A percentile compares a stretch with the other conserved stretches of the same genome.
These are phyloP conservation scores for Xiphophorus maculatus DNA, from an alignment of 2,113 vertebrate species.

Conservation along the genomic window DNA sequence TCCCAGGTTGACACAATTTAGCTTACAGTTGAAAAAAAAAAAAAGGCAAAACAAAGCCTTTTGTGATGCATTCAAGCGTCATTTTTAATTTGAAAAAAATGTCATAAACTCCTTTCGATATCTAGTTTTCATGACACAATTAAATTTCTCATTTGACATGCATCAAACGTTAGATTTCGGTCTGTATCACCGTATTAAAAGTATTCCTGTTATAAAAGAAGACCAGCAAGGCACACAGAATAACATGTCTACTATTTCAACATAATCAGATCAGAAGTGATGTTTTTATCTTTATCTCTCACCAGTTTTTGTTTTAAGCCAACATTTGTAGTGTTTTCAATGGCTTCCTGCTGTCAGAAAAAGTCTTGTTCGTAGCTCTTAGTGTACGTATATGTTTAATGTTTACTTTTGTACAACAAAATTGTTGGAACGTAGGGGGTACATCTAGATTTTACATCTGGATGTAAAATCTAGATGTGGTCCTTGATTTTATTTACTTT, in stretches of 20 bases:
- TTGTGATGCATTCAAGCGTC: no score
- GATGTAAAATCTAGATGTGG: not conserved
- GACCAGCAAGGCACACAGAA: not conserved
- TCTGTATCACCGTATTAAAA: no score
- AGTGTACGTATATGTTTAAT: not conserved
- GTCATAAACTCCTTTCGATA: no score
- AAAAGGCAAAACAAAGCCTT: not conserved
- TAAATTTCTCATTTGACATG: no score
- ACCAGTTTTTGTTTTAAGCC: not conserved
- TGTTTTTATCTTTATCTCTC: not conserved
- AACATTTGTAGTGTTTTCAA: slow-evolving; percentile 3
- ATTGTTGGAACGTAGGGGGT: not conserved
- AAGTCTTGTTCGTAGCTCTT: not conserved
- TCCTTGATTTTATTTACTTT: not conserved
- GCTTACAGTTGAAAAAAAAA: not conserved
- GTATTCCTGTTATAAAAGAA: not conserved
- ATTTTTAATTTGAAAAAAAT: no score
- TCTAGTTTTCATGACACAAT: no score
- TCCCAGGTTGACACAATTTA: not conserved
- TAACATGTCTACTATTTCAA: slow-evolving; percentile 14
- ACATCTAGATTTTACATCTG: not conserved
- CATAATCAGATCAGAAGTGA: not conserved
- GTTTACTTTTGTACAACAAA: no score
- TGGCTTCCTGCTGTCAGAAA: slow-evolving; percentile 24
- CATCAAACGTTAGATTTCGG: no score